Percentiles rank a stretch among this genome's conserved stretches.
These are phyloP conservation scores for Paguma larvata DNA, from an alignment of 2,797 vertebrate genomes.

Conservation along the genomic window DNA sequence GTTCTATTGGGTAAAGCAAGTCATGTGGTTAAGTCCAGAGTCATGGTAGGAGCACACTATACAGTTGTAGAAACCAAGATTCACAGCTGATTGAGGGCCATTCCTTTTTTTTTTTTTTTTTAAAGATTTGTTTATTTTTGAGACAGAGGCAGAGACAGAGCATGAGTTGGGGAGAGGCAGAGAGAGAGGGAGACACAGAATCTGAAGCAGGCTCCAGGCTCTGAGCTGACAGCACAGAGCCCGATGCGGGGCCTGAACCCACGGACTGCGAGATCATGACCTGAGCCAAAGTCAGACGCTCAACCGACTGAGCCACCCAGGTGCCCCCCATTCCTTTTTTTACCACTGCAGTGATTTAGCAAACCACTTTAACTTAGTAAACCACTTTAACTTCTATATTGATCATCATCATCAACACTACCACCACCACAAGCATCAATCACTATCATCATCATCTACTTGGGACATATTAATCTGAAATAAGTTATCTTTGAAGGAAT, in stretches of 20 bases:
- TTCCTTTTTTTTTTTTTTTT: too few species aligned
- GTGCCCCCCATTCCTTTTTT: too few species aligned
- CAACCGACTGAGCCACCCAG: too few species aligned
- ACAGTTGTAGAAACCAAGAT: background rate
- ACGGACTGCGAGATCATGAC: too few species aligned
- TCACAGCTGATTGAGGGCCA: background rate
- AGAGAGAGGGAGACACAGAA: too few species aligned
- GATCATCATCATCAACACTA: background rate
- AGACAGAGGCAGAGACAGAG: too few species aligned
- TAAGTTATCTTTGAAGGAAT: constrained; percentile 24
- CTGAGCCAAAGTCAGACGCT: too few species aligned
- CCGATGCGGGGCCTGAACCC: too few species aligned
- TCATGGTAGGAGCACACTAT: background rate
- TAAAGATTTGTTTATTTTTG: too few species aligned
- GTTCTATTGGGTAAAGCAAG: background rate
- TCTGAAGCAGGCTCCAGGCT: too few species aligned
- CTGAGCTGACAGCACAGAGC: too few species aligned
- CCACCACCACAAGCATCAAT: background rate
- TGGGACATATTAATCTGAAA: background rate
- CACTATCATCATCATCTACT: background rate
- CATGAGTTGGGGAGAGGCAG: too few species aligned
- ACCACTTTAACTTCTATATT: background rate
- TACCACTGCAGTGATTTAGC: background rate
- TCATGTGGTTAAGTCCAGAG: background rate
- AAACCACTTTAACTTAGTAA: background rate